These are phyloP conservation scores for Orius insidiosus DNA, from an alignment of 1,140 invertebrate genomes.

Conservation along the genomic window DNA sequence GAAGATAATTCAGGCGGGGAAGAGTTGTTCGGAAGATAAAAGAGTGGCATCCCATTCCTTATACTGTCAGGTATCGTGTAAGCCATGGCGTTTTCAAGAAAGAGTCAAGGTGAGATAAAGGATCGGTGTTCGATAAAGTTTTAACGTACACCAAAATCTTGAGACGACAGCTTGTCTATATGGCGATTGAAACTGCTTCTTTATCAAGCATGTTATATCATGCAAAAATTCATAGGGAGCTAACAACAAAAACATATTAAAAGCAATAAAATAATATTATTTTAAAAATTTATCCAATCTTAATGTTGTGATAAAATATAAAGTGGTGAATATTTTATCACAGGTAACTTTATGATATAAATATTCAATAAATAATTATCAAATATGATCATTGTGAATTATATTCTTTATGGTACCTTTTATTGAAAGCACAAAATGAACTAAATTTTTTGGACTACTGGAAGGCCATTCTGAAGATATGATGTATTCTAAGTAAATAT, in stretches of 20 bases:
- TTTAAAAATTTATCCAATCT: too few species aligned
- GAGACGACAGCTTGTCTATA: slow-evolving; percentile 50
- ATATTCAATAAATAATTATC: too few species aligned
- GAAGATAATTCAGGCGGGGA: slow-evolving; percentile 29
- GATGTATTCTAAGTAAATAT: slow-evolving; percentile 53
- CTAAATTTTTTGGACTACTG: slow-evolving; percentile 28
- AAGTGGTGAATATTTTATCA: too few species aligned
- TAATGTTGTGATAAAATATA: too few species aligned
- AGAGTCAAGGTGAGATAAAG: slow-evolving; percentile 57
- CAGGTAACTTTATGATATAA: too few species aligned
- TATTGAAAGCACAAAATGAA: slow-evolving; percentile 38
- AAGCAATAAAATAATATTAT: slow-evolving; percentile 7
- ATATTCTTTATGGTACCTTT: too few species aligned
- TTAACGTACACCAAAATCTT: slow-evolving; percentile 49
- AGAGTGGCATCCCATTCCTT: slow-evolving; percentile 54
- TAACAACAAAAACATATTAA: slow-evolving; percentile 24
- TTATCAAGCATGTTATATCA: slow-evolving; percentile 53
- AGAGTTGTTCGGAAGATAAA: slow-evolving; percentile 40
- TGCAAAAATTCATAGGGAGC: slow-evolving; percentile 66
- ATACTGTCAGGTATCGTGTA: slow-evolving; percentile 56
- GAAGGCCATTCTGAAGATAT: slow-evolving; percentile 41
- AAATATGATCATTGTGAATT: too few species aligned
- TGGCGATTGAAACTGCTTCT: slow-evolving; percentile 47
- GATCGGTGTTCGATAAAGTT: slow-evolving; percentile 47
- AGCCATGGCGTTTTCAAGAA: slow-evolving; percentile 41